Evolutionary conservation across 2,888 invertebrate genomes (phyloP).

Genomic region (Cephus spinipes): DNA sequence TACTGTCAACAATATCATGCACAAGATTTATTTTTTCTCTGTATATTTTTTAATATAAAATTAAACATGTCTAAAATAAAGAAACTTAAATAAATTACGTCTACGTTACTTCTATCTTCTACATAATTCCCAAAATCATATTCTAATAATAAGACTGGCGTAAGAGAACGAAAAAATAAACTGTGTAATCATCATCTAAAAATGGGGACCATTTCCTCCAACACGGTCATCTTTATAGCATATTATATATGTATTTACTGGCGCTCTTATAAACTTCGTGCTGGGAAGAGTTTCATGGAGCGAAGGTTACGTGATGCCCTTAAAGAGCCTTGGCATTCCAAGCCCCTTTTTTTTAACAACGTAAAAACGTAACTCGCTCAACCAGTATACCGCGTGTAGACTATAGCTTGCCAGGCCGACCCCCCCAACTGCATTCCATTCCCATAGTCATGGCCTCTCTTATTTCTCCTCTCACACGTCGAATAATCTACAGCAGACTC

Average conservation of each 20-base stretch:
- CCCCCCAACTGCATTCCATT: constrained; percentile 55
- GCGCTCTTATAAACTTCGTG: background rate
- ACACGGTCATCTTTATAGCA: background rate
- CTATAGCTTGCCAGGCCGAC: constrained; percentile 39
- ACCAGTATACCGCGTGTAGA: constrained; percentile 42
- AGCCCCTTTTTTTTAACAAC: constrained; percentile 31
- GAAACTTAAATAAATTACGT: background rate
- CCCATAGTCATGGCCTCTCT: background rate
- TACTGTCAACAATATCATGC: background rate
- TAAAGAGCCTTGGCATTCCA: constrained; percentile 28
- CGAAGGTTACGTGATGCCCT: constrained; percentile 3
- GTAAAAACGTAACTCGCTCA: constrained; percentile 41
- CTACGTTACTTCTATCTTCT: background rate
- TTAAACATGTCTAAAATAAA: background rate
- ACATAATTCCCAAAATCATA: background rate
- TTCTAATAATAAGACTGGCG: background rate
- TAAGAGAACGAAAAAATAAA: background rate
- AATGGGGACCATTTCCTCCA: background rate
- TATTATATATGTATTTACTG: background rate
- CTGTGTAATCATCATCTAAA: background rate
- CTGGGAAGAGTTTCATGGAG: background rate
- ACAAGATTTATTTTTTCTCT: background rate
- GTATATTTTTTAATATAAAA: background rate
- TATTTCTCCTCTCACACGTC: background rate
- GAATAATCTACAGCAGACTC: background rate